Evolutionary conservation across 2,888 invertebrate genomes (phyloP).

Genomic region (Drosophila gaucha): DNA sequence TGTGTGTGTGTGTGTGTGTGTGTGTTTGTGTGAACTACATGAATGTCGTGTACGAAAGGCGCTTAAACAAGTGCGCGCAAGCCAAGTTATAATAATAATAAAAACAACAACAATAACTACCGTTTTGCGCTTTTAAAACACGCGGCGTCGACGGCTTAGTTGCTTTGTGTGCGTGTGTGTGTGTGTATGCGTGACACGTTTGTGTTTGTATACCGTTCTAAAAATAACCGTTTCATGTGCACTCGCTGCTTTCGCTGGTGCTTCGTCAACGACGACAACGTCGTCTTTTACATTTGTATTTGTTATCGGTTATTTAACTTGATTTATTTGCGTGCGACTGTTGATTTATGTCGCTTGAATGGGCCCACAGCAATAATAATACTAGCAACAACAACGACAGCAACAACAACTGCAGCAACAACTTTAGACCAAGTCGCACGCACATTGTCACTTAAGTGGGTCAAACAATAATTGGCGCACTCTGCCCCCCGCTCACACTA

Average conservation of each 20-base stretch:
- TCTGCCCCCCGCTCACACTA: conserved; percentile 4
- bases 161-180: conserved; percentile 30
- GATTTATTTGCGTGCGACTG: conserved; percentile 78
- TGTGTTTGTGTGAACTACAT: conserved; percentile 37
- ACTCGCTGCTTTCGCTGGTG: conserved; percentile 35
- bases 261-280: conserved; percentile 7
- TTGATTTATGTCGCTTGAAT: conserved; percentile 70
- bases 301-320: conserved; percentile 78
- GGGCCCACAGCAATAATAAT: conserved; percentile 41
- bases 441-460: conserved; percentile 73
- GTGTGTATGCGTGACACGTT: conserved; percentile 27
- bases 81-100: conserved; percentile 36
- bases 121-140: conserved; percentile 63
- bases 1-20: conserved; percentile 4
- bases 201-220: conserved; percentile 61
- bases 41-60: conserved; percentile 48
- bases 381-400: conserved; percentile 21
- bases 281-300: conserved; percentile 55
- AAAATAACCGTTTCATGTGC: conserved; percentile 72
- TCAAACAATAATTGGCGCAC: conserved; percentile 71
- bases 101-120: conserved; percentile 42
- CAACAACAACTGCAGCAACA: conserved; percentile 22
- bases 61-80: conserved; percentile 63
- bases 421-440: conserved; percentile 56
- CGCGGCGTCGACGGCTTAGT: conserved; percentile 41